Base-by-base conservation (phyloP, 1,140 invertebrate genomes). In the Hyles vespertilio region DNA sequence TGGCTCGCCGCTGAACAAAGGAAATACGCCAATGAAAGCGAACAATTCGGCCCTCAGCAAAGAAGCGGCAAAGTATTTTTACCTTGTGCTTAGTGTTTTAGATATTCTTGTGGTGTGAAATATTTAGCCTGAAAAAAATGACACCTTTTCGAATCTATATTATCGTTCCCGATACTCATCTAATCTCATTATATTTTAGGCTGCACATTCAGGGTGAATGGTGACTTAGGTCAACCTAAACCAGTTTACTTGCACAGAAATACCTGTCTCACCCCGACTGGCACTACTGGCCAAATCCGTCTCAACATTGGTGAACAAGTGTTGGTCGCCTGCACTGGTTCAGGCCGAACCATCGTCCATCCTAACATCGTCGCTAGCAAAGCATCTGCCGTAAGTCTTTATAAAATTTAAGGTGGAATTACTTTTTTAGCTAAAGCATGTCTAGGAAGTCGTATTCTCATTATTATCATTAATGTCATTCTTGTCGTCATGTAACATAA, bases 181-280 rank as follows among this genome's bases (percentile, higher is more conserved):
- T 40, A 40, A 40, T 40, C 8, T 8, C 4, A 5, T 40, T 50
- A 50, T 22, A 22, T 57, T 50, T 11, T 8, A 85, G 85, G 77
- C 2, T 88, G 85, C 50, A 74, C 64, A 10, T 57, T 88, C 51
- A 58, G 77, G 32, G 63, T 88, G 3, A 87, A 80, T n/a, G 81
- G 80, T n/a, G 81, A 85, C 56, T 66, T 87, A 6, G 81, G 83
- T 3, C 79, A 86, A 51, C 81, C 84, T 3, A 82, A 87, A 53
- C 84, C 86, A 0, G 75, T 84, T 5, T 87, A 70, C 60, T 58
- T 84, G 1, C 74, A 71, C 22, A 68, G 67, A 4, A 74, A 74
- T 11, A 56, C 59, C 11, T 87, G 76, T 40, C 12, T 84, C 4
- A 32, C 51, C 0, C 61, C 83, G 2, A 67, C 32, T 36, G 80